Conservation (phyloP, 2,797 vertebrate genomes). For the Selene dorsalis region DNA sequence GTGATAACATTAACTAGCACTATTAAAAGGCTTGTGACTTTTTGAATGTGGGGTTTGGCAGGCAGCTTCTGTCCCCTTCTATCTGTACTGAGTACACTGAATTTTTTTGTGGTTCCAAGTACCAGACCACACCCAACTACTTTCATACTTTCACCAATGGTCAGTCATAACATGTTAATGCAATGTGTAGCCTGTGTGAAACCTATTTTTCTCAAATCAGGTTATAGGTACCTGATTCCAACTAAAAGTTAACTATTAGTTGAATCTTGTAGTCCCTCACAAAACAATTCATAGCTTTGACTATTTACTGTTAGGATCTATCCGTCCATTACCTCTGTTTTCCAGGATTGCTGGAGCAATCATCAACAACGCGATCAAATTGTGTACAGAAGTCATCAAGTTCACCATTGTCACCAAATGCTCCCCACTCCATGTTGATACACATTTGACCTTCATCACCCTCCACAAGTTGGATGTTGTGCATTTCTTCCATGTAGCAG, state of each 20-base stretch:
- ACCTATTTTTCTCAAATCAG: not conserved
- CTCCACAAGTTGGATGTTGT: conserved; percentile 91
- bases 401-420: conserved; percentile 91
- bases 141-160: no score
- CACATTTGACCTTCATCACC: conserved; percentile 93
- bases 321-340: conserved; percentile 88
- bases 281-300: not conserved
- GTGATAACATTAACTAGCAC: no score
- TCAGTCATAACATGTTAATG: no score
- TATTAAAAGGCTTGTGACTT: no score
- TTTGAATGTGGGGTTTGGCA: no score
- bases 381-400: conserved; percentile 90
- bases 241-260: not conserved
- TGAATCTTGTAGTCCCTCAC: not conserved
- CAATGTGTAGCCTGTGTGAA: no score
- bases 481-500: conserved; percentile 99
- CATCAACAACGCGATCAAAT: conserved; percentile 90
- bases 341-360: conserved; percentile 87
- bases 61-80: no score
- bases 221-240: not conserved
- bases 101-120: no score
- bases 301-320: not conserved
- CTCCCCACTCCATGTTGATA: conserved; percentile 97
- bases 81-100: no score
- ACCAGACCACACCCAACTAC: no score